phyloP scores from a whole-genome alignment of 1,140 invertebrate genomes.

The Drosophila lacteicornis region DNA sequence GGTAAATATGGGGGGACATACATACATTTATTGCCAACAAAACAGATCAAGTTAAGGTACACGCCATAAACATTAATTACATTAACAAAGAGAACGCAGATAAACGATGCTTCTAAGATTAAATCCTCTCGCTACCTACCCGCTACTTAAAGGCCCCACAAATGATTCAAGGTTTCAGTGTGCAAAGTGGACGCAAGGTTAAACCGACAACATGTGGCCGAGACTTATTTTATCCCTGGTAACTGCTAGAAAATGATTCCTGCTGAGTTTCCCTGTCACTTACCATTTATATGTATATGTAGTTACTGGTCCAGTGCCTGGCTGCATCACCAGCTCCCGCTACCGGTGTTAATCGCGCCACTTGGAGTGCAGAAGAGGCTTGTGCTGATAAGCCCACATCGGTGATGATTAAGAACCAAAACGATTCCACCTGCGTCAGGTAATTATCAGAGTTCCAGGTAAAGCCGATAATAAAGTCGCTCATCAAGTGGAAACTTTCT shows the following conservation, averaged over 20 bases:
- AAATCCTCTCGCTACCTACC: slow-evolving; percentile 23
- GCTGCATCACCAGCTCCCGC: neutral
- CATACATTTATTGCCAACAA: slow-evolving; percentile 1
- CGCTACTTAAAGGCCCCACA: slow-evolving; percentile 25
- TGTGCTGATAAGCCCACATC: slow-evolving; percentile 11
- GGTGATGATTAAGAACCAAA: slow-evolving; percentile 24
- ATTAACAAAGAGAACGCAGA: slow-evolving; percentile 14
- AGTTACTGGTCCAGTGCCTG: slow-evolving; percentile 18
- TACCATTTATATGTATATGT: neutral
- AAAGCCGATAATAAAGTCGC: neutral
- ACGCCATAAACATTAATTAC: slow-evolving; percentile 29
- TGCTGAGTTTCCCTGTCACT: too few species aligned
- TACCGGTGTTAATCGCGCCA: neutral
- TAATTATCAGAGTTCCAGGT: slow-evolving; percentile 10
- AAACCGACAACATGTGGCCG: slow-evolving; percentile 20
- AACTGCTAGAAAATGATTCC: neutral
- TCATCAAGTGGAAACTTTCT: neutral
- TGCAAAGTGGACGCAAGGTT: slow-evolving; percentile 20
- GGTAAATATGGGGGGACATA: neutral
- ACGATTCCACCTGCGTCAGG: slow-evolving; percentile 42
- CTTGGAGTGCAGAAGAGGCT: slow-evolving; percentile 28
- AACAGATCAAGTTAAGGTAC: slow-evolving; percentile 15
- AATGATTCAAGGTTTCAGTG: slow-evolving; percentile 36
- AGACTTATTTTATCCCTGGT: slow-evolving; percentile 31
- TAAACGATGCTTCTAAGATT: slow-evolving; percentile 30